A percentile compares a stretch with the other conserved stretches of the same genome.
Conservation (phyloP, 2,113 vertebrate species). For the Malaclemys terrapin region DNA sequence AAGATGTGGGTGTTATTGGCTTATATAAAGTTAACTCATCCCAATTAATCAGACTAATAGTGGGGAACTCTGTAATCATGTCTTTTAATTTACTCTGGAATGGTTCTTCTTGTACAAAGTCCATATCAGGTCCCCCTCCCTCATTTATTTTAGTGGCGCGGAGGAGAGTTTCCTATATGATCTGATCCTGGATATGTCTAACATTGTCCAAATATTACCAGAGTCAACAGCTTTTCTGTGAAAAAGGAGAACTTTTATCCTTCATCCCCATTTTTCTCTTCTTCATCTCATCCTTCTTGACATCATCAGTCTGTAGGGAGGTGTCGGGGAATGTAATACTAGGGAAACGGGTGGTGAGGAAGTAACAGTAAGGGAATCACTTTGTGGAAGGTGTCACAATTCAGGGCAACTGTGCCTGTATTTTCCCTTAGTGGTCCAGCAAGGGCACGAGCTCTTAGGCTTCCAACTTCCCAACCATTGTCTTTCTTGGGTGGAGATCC, state of each 20-base stretch:
- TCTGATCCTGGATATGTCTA: conserved; percentile 58
- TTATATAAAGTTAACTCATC: conserved; percentile 16
- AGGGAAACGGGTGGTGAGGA: not conserved
- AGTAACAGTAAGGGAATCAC: not conserved
- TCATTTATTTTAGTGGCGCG: conserved; percentile 55
- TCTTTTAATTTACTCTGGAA: conserved; percentile 53
- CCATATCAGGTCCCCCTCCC: conserved; percentile 44
- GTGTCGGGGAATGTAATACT: conserved; percentile 29
- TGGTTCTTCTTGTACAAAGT: conserved; percentile 60
- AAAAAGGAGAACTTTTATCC: conserved; percentile 55
- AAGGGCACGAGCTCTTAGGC: not conserved
- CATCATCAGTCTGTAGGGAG: not conserved
- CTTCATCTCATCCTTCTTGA: conserved; percentile 42
- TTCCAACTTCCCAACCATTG: not conserved
- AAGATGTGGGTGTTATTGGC: not conserved
- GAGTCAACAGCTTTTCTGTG: conserved; percentile 66
- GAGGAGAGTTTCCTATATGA: conserved; percentile 53
- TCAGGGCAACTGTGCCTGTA: not conserved
- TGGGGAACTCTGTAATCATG: conserved; percentile 48
- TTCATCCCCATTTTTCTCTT: conserved; percentile 52
- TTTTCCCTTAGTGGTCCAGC: not conserved
- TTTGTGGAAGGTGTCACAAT: not conserved
- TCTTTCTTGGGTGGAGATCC: not conserved
- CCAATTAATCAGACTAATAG: conserved; percentile 14
- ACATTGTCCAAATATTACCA: conserved; percentile 57